phyloP scores from a whole-genome alignment of 2,797 vertebrate genomes.

The Muscicapa striata region DNA sequence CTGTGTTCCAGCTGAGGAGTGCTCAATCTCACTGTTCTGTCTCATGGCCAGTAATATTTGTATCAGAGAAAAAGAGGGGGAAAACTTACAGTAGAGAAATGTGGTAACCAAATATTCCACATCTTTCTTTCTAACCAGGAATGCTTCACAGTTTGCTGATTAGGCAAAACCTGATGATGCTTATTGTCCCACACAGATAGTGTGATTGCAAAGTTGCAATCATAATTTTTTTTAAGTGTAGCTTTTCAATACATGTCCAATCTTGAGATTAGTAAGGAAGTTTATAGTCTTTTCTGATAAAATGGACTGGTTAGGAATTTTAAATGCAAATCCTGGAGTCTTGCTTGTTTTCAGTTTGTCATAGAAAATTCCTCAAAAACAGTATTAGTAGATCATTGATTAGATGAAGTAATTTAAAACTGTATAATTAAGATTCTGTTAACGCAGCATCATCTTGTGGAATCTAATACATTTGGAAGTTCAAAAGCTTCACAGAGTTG shows the following conservation, averaged over 20 bases:
- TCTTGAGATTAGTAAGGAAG: background rate
- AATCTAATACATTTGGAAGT: background rate
- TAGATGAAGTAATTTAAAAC: background rate
- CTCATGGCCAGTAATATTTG: background rate
- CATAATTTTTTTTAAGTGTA: background rate
- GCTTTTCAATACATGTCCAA: background rate
- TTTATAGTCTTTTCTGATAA: background rate
- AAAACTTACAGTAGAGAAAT: background rate
- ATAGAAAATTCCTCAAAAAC: background rate
- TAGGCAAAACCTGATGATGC: background rate
- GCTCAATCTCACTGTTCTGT: background rate
- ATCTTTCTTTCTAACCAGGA: background rate
- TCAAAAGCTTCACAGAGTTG: background rate
- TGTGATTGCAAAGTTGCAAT: background rate
- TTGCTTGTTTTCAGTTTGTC: background rate
- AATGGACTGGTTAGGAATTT: background rate
- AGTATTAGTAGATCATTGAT: background rate
- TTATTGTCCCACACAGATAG: background rate
- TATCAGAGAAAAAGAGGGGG: background rate
- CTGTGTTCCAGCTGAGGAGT: background rate
- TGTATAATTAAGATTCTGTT: background rate
- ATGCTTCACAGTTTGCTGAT: background rate
- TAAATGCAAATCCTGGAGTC: background rate
- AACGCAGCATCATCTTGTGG: fast-evolving
- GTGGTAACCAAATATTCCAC: background rate